Evolutionary conservation across 2,113 vertebrate genomes (phyloP).

Genomic region (Lota lota): DNA sequence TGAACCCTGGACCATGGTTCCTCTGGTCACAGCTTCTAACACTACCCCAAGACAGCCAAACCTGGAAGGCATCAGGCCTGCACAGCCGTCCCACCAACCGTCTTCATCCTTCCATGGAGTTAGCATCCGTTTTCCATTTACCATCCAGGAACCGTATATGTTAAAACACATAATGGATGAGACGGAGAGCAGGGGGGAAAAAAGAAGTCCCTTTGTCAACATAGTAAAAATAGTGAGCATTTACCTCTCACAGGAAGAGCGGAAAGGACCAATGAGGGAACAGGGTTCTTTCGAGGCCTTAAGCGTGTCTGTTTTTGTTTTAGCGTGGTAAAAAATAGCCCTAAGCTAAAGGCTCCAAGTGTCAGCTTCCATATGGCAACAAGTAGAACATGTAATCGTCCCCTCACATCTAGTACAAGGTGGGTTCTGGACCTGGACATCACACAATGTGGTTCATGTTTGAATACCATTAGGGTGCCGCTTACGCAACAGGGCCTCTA

Average conservation of each 20-base stretch:
- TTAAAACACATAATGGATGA: constrained; percentile 45
- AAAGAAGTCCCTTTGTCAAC: constrained; percentile 6
- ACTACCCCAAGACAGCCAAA: constrained; percentile 26
- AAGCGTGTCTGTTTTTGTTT: constrained; percentile 53
- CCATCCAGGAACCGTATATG: constrained; percentile 46
- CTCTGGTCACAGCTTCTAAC: constrained; percentile 40
- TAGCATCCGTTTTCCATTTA: constrained; percentile 67
- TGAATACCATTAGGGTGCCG: constrained; percentile 51
- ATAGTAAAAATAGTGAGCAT: constrained; percentile 17
- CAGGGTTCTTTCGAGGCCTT: constrained; percentile 28
- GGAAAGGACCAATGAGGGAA: constrained; percentile 28
- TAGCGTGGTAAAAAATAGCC: constrained; percentile 22
- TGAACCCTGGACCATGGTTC: constrained; percentile 44
- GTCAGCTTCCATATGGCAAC: constrained; percentile 29
- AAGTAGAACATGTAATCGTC: constrained; percentile 34
- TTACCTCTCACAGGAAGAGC: constrained; percentile 23
- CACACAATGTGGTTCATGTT: constrained; percentile 59
- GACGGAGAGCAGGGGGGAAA: constrained; percentile 31
- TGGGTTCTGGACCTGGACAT: constrained; percentile 15
- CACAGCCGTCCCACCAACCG: constrained; percentile 44
- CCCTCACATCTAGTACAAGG: constrained; percentile 29
- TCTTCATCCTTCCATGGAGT: constrained; percentile 49
- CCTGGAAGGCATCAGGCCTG: constrained; percentile 58
- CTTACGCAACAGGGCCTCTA: constrained; percentile 37
- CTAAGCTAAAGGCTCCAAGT: constrained; percentile 13